These are phyloP conservation scores for Chrysomallon squamiferum DNA, from an alignment of 1,140 invertebrate genomes.

Conservation along the genomic window DNA sequence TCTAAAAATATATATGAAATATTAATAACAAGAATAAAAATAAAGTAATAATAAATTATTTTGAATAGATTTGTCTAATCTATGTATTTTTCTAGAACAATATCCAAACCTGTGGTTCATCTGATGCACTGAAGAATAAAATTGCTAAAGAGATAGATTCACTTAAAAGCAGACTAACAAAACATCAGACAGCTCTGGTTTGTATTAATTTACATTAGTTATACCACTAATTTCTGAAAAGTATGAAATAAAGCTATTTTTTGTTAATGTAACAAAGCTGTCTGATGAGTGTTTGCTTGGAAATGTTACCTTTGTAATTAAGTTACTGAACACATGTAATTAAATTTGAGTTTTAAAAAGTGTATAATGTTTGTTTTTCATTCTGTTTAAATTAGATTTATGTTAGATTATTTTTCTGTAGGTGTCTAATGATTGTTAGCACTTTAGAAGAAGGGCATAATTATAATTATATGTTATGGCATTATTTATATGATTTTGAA, in stretches of 20 bases:
- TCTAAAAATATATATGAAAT: no score
- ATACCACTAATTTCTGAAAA: neutral
- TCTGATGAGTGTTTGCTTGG: no score
- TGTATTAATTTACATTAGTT: neutral
- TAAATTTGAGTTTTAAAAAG: neutral
- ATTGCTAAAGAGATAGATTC: slow-evolving; percentile 23
- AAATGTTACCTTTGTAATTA: no score
- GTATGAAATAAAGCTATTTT: neutral
- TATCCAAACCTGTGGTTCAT: slow-evolving; percentile 2
- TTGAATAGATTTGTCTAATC: neutral
- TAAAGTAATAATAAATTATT: no score
- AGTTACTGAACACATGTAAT: neutral
- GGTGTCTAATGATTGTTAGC: no score
- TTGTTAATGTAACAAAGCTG: no score
- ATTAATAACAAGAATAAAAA: no score
- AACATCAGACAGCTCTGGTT: slow-evolving; percentile 19
- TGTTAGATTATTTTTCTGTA: no score
- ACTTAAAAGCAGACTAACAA: slow-evolving; percentile 11
- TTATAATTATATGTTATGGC: no score
- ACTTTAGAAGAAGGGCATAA: no score
- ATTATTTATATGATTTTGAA: no score
- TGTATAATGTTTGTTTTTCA: neutral
- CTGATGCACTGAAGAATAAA: slow-evolving; percentile 28
- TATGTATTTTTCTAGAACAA: slow-evolving; percentile 6
- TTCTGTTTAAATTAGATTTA: no score